Evolutionary conservation across 1,140 invertebrate genomes (phyloP).

Genomic region (Solen grandis): DNA sequence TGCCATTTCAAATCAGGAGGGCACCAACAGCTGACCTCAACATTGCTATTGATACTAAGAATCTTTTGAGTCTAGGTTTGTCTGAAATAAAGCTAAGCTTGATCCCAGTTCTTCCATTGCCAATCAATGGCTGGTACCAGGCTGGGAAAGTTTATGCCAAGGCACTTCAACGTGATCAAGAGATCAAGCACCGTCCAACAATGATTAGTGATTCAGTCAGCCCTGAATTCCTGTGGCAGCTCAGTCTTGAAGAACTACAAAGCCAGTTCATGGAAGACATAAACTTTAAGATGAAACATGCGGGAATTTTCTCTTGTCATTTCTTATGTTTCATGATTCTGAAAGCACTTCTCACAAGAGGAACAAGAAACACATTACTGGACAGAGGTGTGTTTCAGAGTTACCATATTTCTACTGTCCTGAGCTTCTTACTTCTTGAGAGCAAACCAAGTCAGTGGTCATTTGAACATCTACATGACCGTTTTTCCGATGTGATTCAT

Average conservation of each 20-base stretch:
- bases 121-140: conserved; percentile 57
- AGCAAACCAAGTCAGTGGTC: conserved; percentile 67
- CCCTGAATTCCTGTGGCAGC: conserved; percentile 66
- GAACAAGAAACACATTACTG: conserved; percentile 60
- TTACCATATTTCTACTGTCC: conserved; percentile 65
- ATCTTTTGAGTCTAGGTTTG: conserved; percentile 66
- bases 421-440: conserved; percentile 71
- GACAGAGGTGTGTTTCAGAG: conserved; percentile 65
- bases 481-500: conserved; percentile 71
- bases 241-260: conserved; percentile 62
- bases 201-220: neutral
- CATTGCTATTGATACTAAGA: conserved; percentile 66
- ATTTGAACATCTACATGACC: conserved; percentile 60
- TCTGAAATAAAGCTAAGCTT: conserved; percentile 68
- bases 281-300: conserved; percentile 56
- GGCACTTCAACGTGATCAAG: neutral
- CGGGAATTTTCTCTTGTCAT: conserved; percentile 62
- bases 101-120: conserved; percentile 67
- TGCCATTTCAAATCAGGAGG: conserved; percentile 70
- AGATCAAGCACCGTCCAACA: conserved; percentile 43
- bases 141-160: conserved; percentile 46
- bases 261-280: conserved; percentile 47
- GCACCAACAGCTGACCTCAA: conserved; percentile 56
- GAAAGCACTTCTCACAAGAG: conserved; percentile 66
- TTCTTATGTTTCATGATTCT: conserved; percentile 65